phyloP scores from a whole-genome alignment of 2,888 invertebrate genomes.

The Hemicrepidius hirtus region DNA sequence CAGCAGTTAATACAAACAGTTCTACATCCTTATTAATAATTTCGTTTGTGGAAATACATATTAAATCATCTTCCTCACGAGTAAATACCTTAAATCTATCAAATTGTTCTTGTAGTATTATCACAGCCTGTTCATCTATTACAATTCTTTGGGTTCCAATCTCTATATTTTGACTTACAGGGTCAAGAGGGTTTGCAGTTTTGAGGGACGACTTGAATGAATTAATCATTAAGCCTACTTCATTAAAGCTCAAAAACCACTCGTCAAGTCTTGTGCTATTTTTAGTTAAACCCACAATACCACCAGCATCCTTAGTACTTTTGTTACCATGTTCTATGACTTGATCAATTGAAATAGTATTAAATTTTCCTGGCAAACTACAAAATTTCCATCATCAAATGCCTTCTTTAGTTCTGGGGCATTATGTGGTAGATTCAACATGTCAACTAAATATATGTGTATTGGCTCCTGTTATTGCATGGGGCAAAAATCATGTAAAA shows the following conservation, averaged over 20 bases:
- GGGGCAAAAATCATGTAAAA: too few relatives aligned
- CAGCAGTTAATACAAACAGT: not conserved
- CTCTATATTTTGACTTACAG: constrained; percentile 42
- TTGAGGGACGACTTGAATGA: constrained; percentile 4
- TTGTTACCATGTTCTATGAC: constrained; percentile 34
- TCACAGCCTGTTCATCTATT: constrained; percentile 34
- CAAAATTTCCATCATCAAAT: not conserved
- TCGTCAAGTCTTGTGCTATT: constrained; percentile 48
- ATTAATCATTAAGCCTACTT: constrained; percentile 34
- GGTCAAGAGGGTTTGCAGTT: not conserved
- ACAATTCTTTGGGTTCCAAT: constrained; percentile 29
- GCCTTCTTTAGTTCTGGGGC: too few relatives aligned
- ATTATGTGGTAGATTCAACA: too few relatives aligned
- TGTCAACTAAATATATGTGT: too few relatives aligned
- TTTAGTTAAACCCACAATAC: constrained; percentile 40
- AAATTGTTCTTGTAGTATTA: constrained; percentile 36
- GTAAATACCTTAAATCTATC: constrained; percentile 41
- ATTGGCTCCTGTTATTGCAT: too few relatives aligned
- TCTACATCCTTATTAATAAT: constrained; percentile 1
- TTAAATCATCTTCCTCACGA: constrained; percentile 8
- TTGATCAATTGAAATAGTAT: constrained; percentile 38
- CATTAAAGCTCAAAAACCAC: constrained; percentile 51
- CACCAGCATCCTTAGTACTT: constrained; percentile 6
- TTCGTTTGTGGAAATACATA: constrained; percentile 40
- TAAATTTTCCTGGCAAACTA: not conserved